Base-by-base conservation (phyloP, 2,888 invertebrate genomes). In the Apamea anceps region DNA sequence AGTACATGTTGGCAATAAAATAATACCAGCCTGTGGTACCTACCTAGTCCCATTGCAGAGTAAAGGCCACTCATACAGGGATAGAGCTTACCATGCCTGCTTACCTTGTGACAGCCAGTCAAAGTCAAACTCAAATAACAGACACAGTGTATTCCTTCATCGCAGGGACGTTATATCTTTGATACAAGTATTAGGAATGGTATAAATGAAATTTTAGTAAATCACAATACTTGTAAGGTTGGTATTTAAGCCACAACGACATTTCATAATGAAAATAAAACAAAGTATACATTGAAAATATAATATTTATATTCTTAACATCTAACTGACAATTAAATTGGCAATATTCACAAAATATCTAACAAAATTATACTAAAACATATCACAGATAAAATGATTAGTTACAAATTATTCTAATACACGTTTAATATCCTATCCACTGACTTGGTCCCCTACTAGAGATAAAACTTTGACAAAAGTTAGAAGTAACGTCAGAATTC, bases 341-440 rank as follows among this genome's bases (percentile, higher is more conserved):
- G 73, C 73, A 85, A 85, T 81, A 82, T 85, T 88, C 77, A 89
- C 71, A 84, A 83, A 81, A 81, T 51, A 79, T 82, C 68, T 87
- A 87, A 86, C 85, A 86, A 89, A 85, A 82, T 80, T 89, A 81
- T 79, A 85, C 74, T 81, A 83, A 80, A 85, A 87, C 84, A 86
- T 88, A 89, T 89, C 89, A 89, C 89, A 90, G 89, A 89, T 85
- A 87, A 89, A 86, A 85, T 77, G 28, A 83, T 87, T 88, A 88
- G 81, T 81, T 76, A 88, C 88, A 75, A 72, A 68, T 74, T 78
- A 75, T 37, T 60, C 51, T 79, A 76, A 66, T 13, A 18, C 51
- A 62, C 13, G 32, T 25, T 54, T 21, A 72, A 76, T 84, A 48
- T 63, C 28, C 21, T 32, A 51, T 42, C 63, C 6, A 48, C 12